Conservation (phyloP, 2,797 vertebrate genomes). For the Acomys russatus region DNA sequence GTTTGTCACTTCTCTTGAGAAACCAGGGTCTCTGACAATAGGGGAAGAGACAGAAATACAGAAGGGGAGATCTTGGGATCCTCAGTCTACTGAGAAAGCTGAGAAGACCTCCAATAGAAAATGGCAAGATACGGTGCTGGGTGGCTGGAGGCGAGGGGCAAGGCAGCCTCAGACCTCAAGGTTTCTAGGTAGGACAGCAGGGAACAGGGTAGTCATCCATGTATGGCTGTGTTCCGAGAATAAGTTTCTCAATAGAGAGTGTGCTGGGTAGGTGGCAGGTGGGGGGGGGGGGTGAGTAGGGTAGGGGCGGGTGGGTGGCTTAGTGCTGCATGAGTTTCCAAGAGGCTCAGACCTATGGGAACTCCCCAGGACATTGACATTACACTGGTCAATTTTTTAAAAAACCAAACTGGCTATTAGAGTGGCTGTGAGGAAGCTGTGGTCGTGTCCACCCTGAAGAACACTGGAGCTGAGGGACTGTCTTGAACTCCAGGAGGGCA, state of each 20-base stretch:
- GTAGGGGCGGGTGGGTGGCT: neutral
- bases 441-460: neutral
- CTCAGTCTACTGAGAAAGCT: neutral
- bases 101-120: neutral
- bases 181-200: neutral
- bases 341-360: neutral
- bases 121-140: accelerated
- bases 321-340: neutral
- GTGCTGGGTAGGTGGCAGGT: neutral
- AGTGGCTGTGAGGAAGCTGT: neutral
- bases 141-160: too few relatives aligned
- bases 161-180: neutral
- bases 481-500: too few relatives aligned
- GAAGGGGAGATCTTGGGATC: neutral
- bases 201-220: too few relatives aligned
- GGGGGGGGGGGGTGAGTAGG: too few relatives aligned
- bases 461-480: too few relatives aligned
- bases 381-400: too few relatives aligned
- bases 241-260: neutral
- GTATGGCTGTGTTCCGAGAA: neutral
- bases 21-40: neutral
- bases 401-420: neutral
- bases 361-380: neutral
- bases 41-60: neutral
- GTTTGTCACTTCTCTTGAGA: neutral